These are phyloP conservation scores for Myodes glareolus DNA, from an alignment of 2,113 vertebrate genomes.

Conservation along the genomic window DNA sequence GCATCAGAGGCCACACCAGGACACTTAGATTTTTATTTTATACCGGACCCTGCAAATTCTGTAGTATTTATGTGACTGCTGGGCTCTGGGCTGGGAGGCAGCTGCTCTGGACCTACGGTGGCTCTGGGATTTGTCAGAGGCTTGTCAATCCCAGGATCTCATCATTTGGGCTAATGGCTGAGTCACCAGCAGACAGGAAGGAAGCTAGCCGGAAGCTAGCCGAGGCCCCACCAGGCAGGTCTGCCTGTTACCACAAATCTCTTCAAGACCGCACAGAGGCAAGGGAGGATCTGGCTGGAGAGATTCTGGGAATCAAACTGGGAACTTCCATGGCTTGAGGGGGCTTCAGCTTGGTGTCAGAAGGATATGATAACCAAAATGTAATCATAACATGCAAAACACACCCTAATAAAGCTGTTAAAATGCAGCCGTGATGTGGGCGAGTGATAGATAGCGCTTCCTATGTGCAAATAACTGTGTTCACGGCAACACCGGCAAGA, in stretches of 20 bases:
- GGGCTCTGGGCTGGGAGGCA: not conserved
- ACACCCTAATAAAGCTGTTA: not conserved
- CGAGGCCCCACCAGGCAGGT: not conserved
- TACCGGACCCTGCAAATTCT: not conserved
- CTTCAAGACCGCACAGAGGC: not conserved
- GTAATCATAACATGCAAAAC: not conserved
- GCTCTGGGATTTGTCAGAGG: constrained; percentile 37
- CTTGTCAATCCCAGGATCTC: not conserved
- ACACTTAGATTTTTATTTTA: constrained; percentile 21
- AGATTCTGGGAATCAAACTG: not conserved
- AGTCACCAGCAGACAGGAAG: constrained; percentile 51
- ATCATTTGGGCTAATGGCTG: not conserved
- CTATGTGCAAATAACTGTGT: not conserved
- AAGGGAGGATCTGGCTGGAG: not conserved
- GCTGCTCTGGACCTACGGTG: not conserved
- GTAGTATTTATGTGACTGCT: constrained; percentile 3
- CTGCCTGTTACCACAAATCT: constrained; percentile 1
- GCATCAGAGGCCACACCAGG: not conserved
- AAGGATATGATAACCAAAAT: constrained; percentile 30
- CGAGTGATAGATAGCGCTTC: not conserved
- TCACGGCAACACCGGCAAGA: not conserved
- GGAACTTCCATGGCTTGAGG: not conserved
- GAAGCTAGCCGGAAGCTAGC: constrained; percentile 42
- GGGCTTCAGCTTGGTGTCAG: not conserved
- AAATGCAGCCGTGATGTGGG: not conserved